These are phyloP conservation scores for Pantherophis alleghaniensis DNA, from an alignment of 2,797 vertebrate genomes.

Conservation along the genomic window DNA sequence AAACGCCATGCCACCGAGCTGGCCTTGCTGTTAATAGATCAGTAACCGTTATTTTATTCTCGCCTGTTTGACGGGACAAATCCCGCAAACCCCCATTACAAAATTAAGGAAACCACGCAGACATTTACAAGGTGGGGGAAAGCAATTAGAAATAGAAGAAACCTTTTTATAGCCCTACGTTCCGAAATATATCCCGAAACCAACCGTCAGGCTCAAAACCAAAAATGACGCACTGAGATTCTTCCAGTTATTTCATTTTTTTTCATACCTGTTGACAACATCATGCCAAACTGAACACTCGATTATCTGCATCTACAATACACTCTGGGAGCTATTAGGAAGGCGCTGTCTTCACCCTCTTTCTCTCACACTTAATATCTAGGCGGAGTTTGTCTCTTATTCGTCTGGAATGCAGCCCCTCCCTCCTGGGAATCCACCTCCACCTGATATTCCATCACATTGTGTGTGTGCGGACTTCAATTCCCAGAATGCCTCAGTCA, in stretches of 20 bases:
- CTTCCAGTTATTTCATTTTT: background rate
- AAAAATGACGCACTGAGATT: background rate
- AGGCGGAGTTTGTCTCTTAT: background rate
- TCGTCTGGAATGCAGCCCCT: too few species aligned
- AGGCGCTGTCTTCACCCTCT: background rate
- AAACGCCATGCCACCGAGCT: conserved; percentile 3
- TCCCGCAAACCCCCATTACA: conserved; percentile 12
- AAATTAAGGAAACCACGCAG: conserved; percentile 16
- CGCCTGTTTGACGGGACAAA: background rate
- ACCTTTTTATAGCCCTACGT: background rate
- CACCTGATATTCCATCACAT: background rate
- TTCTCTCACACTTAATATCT: background rate
- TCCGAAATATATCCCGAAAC: background rate
- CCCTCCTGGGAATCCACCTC: background rate
- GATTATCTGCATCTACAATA: background rate
- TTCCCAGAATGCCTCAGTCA: background rate
- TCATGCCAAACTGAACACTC: background rate
- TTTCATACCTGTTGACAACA: background rate
- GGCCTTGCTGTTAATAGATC: conserved; percentile 32
- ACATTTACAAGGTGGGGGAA: background rate
- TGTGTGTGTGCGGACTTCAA: background rate
- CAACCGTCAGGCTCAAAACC: background rate
- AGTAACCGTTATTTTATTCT: conserved; percentile 28
- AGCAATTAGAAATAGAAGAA: background rate
- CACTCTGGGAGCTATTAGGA: background rate